A percentile compares a stretch with the other conserved stretches of the same genome.
phyloP scores from a whole-genome alignment of 1,140 invertebrate species.

The Parasteatoda tepidariorum region DNA sequence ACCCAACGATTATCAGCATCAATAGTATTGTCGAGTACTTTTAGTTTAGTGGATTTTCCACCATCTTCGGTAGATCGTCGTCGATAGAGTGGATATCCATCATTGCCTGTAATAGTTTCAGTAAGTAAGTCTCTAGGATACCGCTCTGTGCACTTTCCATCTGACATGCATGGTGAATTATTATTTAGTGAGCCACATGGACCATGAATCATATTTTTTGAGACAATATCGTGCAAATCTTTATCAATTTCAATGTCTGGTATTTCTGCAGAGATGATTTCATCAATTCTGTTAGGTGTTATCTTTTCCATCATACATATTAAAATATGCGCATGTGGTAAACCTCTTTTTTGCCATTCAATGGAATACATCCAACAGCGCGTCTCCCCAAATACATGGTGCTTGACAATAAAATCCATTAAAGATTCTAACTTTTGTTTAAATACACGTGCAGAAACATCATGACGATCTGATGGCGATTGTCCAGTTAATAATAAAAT shows the following conservation, averaged over 20 bases:
- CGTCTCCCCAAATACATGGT: neutral
- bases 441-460: slow-evolving; percentile 43
- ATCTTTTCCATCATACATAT: slow-evolving; percentile 4
- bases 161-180: too few species aligned
- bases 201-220: too few species aligned
- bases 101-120: neutral
- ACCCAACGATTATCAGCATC: slow-evolving; percentile 63
- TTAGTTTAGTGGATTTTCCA: neutral
- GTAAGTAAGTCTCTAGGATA: too few species aligned
- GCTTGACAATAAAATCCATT: slow-evolving; percentile 5
- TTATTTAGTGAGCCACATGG: too few species aligned
- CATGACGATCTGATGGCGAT: slow-evolving; percentile 35
- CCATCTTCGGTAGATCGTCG: slow-evolving; percentile 4
- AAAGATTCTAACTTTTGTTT: slow-evolving; percentile 39
- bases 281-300: neutral
- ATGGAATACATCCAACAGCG: neutral
- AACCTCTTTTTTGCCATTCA: neutral
- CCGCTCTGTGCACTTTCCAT: too few species aligned
- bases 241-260: too few species aligned
- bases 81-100: slow-evolving; percentile 7
- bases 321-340: slow-evolving; percentile 65
- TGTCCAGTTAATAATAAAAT: slow-evolving; percentile 40
- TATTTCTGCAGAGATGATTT: too few species aligned
- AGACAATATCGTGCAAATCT: too few species aligned
- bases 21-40: neutral